Percentiles rank a stretch among this genome's conserved stretches.
These are phyloP conservation scores for Diploptera punctata DNA, from an alignment of 2,888 invertebrate genomes.

Conservation along the genomic window DNA sequence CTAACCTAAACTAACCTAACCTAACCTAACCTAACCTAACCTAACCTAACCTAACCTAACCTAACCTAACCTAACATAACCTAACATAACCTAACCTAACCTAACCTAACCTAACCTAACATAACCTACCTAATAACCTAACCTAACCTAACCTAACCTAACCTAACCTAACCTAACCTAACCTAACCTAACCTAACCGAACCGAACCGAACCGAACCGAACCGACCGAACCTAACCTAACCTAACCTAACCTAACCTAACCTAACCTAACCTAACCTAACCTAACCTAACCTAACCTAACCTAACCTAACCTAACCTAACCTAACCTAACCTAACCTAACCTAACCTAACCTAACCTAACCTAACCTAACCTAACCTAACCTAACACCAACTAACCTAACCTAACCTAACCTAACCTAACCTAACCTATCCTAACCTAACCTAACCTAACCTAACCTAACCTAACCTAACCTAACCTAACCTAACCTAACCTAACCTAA, in stretches of 20 bases:
- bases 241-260: neutral
- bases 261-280: neutral
- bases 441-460: neutral
- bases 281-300: neutral
- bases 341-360: too few relatives aligned
- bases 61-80: too few relatives aligned
- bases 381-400: too few relatives aligned
- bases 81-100: too few relatives aligned
- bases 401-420: neutral
- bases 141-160: too few relatives aligned
- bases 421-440: too few relatives aligned
- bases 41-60: neutral
- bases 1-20: too few relatives aligned
- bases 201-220: too few relatives aligned
- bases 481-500: neutral
- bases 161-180: neutral
- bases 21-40: neutral
- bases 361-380: neutral
- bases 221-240: too few relatives aligned
- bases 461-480: neutral
- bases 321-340: neutral
- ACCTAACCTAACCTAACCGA: neutral
- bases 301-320: neutral
- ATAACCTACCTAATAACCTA: neutral
- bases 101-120: neutral